Percentiles rank a stretch among this genome's conserved stretches.
Conservation (phyloP, 1,140 invertebrate genomes). For the Spodoptera frugiperda region DNA sequence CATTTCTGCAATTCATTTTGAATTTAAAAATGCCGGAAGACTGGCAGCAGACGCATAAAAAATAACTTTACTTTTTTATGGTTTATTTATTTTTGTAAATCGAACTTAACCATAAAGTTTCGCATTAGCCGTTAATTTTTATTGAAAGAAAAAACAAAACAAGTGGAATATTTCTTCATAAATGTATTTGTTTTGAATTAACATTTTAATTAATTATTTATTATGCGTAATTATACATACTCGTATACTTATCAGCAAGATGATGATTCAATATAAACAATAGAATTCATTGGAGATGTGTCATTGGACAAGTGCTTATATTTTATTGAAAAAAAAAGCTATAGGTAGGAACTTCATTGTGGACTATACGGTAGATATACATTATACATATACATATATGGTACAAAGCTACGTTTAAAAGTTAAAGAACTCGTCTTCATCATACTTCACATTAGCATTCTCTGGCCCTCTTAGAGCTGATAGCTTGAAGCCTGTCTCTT, state of each 20-base stretch:
- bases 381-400: background rate
- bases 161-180: too few relatives aligned
- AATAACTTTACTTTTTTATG: background rate
- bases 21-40: background rate
- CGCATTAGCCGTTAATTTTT: too few relatives aligned
- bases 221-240: too few relatives aligned
- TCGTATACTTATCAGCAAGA: background rate
- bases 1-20: conserved; percentile 1
- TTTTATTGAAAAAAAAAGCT: background rate
- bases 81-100: background rate
- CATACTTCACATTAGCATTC: conserved; percentile 59
- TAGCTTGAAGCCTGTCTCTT: conserved; percentile 79
- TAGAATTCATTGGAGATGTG: conserved; percentile 7
- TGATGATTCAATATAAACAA: conserved; percentile 25
- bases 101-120: background rate
- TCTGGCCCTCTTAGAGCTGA: conserved; percentile 65
- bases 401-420: conserved; percentile 60
- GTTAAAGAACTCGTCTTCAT: conserved; percentile 84
- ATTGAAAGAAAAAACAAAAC: too few relatives aligned
- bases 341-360: background rate
- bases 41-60: too few relatives aligned
- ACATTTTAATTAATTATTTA: too few relatives aligned
- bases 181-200: too few relatives aligned
- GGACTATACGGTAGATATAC: background rate
- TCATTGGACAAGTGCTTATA: background rate